These are phyloP conservation scores for Clarias macrocephalus DNA, from an alignment of 2,113 vertebrate species.

Conservation along the genomic window DNA sequence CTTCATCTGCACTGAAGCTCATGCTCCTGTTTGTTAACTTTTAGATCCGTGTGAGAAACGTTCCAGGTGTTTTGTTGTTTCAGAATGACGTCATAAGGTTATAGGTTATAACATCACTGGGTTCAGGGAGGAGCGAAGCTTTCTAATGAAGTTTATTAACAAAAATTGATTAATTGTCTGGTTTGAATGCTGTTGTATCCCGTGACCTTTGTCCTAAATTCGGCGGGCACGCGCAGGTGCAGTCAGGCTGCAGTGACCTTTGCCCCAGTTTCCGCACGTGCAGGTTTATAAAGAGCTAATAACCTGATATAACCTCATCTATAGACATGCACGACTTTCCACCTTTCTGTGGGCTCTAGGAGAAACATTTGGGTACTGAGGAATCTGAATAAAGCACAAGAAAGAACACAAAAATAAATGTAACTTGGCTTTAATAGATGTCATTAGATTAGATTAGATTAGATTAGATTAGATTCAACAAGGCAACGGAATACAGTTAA, in stretches of 20 bases:
- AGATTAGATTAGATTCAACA: no score
- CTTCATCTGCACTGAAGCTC: accelerated
- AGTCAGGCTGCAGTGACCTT: neutral
- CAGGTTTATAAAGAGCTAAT: neutral
- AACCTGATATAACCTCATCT: no score
- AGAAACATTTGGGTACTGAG: neutral
- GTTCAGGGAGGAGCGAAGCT: neutral
- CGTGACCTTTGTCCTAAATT: constrained; percentile 1
- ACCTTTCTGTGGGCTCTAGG: no score
- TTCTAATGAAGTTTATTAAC: neutral
- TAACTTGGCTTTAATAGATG: no score
- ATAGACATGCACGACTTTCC: no score
- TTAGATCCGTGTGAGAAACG: neutral
- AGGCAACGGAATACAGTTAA: no score
- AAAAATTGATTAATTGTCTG: neutral
- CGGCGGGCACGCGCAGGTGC: neutral
- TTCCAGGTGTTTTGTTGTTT: neutral
- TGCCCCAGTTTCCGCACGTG: neutral
- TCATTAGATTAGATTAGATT: no score
- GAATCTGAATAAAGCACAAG: no score
- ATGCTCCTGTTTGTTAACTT: no score
- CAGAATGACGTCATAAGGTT: neutral
- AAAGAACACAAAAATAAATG: no score
- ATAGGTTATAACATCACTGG: neutral
- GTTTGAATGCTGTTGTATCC: neutral